phyloP scores from a whole-genome alignment of 2,888 invertebrate species.

The Hipparchia sbordonii region DNA sequence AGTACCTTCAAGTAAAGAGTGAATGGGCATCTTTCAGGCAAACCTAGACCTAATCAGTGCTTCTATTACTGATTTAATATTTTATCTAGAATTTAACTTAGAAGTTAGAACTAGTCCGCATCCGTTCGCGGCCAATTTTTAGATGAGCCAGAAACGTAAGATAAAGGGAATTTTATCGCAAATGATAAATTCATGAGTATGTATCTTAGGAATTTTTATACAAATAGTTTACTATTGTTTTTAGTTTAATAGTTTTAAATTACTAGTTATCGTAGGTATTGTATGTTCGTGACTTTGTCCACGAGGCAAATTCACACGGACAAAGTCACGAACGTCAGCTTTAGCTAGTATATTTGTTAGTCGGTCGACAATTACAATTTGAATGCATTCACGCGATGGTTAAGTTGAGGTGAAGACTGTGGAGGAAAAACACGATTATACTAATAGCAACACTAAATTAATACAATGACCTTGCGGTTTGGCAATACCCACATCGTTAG shows the following conservation, averaged over 20 bases:
- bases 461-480: neutral
- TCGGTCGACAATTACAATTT: neutral
- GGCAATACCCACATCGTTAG: neutral
- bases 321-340: too few relatives aligned
- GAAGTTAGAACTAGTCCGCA: too few relatives aligned
- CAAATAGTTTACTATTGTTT: too few relatives aligned
- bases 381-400: neutral
- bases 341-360: too few relatives aligned
- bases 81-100: neutral
- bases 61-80: neutral
- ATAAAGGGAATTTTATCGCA: conserved; percentile 11
- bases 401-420: neutral
- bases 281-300: too few relatives aligned
- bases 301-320: too few relatives aligned
- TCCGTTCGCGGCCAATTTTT: neutral
- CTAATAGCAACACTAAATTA: neutral
- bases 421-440: conserved; percentile 7
- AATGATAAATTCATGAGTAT: conserved; percentile 17
- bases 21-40: too few relatives aligned
- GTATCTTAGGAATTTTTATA: conserved; percentile 5
- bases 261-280: too few relatives aligned
- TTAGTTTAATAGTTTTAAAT: too few relatives aligned
- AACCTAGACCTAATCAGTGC: too few relatives aligned
- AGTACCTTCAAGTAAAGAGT: too few relatives aligned
- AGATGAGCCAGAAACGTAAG: neutral